A percentile compares a stretch with the other conserved stretches of the same genome.
phyloP scores from a whole-genome alignment of 2,113 vertebrate genomes.

The Pyxicephalus adspersus region DNA sequence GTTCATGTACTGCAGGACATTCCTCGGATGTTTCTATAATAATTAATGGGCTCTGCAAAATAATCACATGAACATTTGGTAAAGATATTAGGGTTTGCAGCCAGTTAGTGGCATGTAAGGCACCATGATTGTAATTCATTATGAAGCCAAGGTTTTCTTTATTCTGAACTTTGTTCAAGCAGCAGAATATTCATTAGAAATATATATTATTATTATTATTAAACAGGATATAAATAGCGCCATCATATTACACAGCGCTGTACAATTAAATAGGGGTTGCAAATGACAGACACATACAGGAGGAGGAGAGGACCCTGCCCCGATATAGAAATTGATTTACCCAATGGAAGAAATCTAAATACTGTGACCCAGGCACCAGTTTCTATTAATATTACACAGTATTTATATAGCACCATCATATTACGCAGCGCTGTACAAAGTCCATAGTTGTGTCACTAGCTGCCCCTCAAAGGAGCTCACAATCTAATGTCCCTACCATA shows the following conservation, averaged over 20 bases:
- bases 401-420: too few species aligned
- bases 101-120: not conserved
- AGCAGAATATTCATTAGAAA: not conserved
- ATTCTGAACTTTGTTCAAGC: not conserved
- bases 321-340: not conserved
- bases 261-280: too few species aligned
- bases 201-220: not conserved
- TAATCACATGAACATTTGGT: not conserved
- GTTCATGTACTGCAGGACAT: not conserved
- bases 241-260: too few species aligned
- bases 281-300: not conserved
- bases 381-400: too few species aligned
- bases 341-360: too few species aligned
- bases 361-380: too few species aligned
- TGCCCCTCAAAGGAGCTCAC: too few species aligned
- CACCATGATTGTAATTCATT: not conserved
- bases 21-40: not conserved
- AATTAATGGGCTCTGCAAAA: not conserved
- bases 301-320: not conserved
- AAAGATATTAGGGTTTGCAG: not conserved
- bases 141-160: not conserved
- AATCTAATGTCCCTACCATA: too few species aligned
- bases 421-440: too few species aligned
- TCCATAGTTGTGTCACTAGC: too few species aligned
- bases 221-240: too few species aligned